These are phyloP conservation scores for Saturnia japonica DNA, from an alignment of 2,888 invertebrate species.

Conservation along the genomic window DNA sequence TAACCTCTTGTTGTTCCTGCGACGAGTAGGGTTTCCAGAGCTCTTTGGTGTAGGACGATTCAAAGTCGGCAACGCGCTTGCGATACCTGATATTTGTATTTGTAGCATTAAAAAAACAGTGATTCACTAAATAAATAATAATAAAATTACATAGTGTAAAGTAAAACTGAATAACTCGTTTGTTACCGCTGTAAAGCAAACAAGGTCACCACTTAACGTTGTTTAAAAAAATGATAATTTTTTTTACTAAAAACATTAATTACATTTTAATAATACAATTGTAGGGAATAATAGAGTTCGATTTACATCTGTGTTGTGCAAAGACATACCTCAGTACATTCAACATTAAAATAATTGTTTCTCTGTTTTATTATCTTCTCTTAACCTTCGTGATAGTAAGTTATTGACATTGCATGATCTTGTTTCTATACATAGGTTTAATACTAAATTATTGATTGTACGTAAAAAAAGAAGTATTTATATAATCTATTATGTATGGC, in stretches of 20 bases:
- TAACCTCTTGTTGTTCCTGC: too few relatives aligned
- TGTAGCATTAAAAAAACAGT: too few relatives aligned
- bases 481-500: too few relatives aligned
- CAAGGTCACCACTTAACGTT: not conserved
- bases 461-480: not conserved
- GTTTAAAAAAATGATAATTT: not conserved
- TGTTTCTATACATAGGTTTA: not conserved
- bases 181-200: not conserved
- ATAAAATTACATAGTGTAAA: not conserved
- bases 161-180: not conserved
- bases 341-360: not conserved
- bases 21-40: too few relatives aligned
- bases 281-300: not conserved
- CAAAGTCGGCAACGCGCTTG: too few relatives aligned
- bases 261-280: not conserved
- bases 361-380: conserved; percentile 13
- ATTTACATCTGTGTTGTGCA: not conserved
- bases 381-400: conserved; percentile 26
- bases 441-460: not conserved
- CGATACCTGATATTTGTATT: too few relatives aligned
- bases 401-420: conserved; percentile 23
- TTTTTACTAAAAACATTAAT: not conserved
- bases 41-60: too few relatives aligned
- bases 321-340: not conserved
- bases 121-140: not conserved